phyloP scores from a whole-genome alignment of 92 coral and sea anemone genomes.

The Pocillopora grandis region DNA sequence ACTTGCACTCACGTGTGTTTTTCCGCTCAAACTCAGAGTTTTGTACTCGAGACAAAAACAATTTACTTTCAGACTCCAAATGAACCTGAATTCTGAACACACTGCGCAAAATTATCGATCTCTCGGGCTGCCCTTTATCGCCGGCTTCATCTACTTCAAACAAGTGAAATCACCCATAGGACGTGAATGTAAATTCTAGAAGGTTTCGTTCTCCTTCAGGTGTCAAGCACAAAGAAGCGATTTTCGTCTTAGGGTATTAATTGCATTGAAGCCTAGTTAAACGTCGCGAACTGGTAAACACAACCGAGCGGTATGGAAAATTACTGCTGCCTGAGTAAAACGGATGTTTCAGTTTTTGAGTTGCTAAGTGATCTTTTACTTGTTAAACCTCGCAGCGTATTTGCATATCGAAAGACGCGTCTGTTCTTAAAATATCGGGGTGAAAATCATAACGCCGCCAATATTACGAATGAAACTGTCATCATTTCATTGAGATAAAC shows the following conservation, averaged over 20 bases:
- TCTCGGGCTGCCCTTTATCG: neutral
- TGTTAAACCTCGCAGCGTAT: neutral
- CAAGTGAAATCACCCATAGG: neutral
- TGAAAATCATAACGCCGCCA: neutral
- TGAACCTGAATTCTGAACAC: too few relatives aligned
- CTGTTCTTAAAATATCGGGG: neutral
- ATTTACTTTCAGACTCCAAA: too few relatives aligned
- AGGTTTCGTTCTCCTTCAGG: conserved; percentile 15
- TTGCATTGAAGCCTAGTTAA: neutral
- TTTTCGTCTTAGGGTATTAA: neutral
- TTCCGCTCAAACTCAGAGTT: neutral
- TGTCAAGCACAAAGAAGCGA: conserved; percentile 26
- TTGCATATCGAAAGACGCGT: neutral
- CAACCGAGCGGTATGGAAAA: neutral
- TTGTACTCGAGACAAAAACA: neutral
- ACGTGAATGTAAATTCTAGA: conserved; percentile 25
- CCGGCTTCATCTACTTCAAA: neutral
- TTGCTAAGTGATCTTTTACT: conserved; percentile 33
- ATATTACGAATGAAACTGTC: neutral
- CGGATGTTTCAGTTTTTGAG: neutral
- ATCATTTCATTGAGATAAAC: neutral
- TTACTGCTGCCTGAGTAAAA: neutral
- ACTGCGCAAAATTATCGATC: too few relatives aligned
- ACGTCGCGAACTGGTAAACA: conserved; percentile 2
- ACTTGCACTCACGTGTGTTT: neutral